Percentiles rank a stretch among this genome's conserved stretches.
Conservation (phyloP, 2,888 invertebrate genomes). For the Meiosimyza platycephala region DNA sequence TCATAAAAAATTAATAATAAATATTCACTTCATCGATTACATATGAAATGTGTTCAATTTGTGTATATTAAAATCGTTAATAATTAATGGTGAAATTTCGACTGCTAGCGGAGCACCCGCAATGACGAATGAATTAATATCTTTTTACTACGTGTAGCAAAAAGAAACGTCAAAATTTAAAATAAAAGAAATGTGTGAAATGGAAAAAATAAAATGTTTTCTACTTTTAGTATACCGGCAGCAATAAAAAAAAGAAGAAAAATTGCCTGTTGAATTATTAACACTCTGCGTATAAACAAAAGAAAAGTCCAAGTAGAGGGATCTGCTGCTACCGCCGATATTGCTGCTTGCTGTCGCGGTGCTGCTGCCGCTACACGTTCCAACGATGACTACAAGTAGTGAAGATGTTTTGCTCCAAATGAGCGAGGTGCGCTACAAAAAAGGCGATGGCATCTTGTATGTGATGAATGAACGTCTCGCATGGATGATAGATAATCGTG, state of each 20-base stretch:
- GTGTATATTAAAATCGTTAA: no score
- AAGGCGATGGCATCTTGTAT: slow-evolving; percentile 93
- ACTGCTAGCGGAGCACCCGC: slow-evolving; percentile 19
- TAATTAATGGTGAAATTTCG: no score
- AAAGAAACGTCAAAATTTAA: background rate
- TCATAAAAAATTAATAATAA: background rate
- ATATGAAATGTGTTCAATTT: no score
- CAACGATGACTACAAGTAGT: slow-evolving; percentile 83
- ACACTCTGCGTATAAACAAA: background rate
- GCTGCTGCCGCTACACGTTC: background rate
- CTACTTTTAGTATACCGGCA: slow-evolving; percentile 2
- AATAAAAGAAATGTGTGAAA: background rate
- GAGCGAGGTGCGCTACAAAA: slow-evolving; percentile 92
- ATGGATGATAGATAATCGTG: slow-evolving; percentile 94
- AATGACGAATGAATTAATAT: background rate
- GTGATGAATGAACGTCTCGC: slow-evolving; percentile 96
- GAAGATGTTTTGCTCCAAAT: slow-evolving; percentile 96
- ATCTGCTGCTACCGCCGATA: no score
- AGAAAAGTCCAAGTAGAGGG: background rate
- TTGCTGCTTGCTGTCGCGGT: background rate
- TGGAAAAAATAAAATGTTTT: background rate
- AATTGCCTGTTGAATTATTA: slow-evolving; percentile 16
- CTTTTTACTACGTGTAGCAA: no score
- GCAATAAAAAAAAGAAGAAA: background rate
- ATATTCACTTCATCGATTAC: background rate